Evolutionary conservation across 1,140 invertebrate genomes (phyloP).

Genomic region (Mactra quadrangularis): DNA sequence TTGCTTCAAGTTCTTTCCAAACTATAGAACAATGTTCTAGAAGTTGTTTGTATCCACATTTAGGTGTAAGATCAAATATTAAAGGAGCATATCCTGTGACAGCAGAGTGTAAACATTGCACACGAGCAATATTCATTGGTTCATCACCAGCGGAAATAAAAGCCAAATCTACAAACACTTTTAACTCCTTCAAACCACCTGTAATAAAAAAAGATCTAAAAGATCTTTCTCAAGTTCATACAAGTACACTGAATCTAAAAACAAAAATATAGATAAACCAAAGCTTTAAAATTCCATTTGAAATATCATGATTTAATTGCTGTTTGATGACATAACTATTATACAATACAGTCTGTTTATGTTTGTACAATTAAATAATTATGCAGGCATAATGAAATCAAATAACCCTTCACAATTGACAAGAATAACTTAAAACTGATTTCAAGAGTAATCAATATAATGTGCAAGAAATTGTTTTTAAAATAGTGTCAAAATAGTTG

Average conservation of each 20-base stretch:
- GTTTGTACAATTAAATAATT: too few species aligned
- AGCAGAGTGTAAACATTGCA: conserved; percentile 76
- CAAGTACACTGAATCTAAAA: conserved; percentile 15
- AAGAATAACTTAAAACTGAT: too few species aligned
- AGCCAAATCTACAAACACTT: conserved; percentile 81
- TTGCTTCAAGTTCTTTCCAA: conserved; percentile 72
- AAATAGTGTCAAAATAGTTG: too few species aligned
- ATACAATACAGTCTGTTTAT: not conserved
- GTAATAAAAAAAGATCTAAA: too few species aligned
- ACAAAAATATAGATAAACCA: too few species aligned
- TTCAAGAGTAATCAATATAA: too few species aligned
- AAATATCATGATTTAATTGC: too few species aligned
- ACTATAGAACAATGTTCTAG: conserved; percentile 72
- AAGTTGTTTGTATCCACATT: conserved; percentile 67
- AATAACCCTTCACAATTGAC: not conserved
- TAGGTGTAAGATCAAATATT: conserved; percentile 74
- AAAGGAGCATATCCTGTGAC: conserved; percentile 79
- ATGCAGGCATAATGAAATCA: not conserved
- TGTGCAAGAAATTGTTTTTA: too few species aligned
- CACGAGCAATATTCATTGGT: conserved; percentile 72
- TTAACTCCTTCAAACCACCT: conserved; percentile 76
- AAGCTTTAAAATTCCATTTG: too few species aligned
- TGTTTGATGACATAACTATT: too few species aligned
- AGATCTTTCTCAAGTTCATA: conserved; percentile 71
- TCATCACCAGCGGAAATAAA: conserved; percentile 80